Conservation (phyloP, 2,888 invertebrate species). For the Tachina grossa region DNA sequence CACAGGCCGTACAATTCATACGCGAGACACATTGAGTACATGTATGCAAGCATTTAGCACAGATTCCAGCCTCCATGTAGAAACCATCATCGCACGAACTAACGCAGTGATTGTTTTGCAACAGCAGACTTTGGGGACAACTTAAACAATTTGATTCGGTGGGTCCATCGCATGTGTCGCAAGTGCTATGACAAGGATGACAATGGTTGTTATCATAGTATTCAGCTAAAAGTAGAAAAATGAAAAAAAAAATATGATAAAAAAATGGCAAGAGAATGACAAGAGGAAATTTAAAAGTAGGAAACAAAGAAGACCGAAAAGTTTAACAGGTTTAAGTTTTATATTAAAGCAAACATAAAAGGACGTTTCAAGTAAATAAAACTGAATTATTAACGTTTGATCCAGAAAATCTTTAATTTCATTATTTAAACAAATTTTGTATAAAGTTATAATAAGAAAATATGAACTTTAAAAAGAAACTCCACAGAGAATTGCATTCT, state of each 20-base stretch:
- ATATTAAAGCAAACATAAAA: background rate
- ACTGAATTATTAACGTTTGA: no score
- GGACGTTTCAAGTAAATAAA: no score
- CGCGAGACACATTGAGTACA: constrained; percentile 90
- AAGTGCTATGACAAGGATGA: constrained; percentile 89
- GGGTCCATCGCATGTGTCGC: constrained; percentile 92
- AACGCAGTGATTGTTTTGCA: constrained; percentile 90
- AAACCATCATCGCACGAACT: constrained; percentile 89
- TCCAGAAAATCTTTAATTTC: no score
- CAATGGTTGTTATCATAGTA: constrained; percentile 89
- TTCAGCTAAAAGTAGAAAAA: constrained; percentile 85
- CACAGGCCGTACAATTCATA: constrained; percentile 91
- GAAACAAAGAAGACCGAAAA: background rate
- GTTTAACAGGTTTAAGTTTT: background rate
- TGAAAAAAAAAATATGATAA: constrained; percentile 19
- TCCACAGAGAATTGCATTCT: no score
- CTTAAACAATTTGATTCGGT: constrained; percentile 89
- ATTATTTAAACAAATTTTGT: no score
- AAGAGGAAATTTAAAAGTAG: constrained; percentile 22
- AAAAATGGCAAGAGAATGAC: constrained; percentile 36
- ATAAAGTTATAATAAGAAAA: no score
- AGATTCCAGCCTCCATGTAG: constrained; percentile 88
- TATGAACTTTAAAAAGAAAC: no score
- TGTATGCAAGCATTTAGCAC: constrained; percentile 91
- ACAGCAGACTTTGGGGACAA: constrained; percentile 88